phyloP scores from a whole-genome alignment of 2,888 invertebrate genomes.

The Agrochola circellaris region DNA sequence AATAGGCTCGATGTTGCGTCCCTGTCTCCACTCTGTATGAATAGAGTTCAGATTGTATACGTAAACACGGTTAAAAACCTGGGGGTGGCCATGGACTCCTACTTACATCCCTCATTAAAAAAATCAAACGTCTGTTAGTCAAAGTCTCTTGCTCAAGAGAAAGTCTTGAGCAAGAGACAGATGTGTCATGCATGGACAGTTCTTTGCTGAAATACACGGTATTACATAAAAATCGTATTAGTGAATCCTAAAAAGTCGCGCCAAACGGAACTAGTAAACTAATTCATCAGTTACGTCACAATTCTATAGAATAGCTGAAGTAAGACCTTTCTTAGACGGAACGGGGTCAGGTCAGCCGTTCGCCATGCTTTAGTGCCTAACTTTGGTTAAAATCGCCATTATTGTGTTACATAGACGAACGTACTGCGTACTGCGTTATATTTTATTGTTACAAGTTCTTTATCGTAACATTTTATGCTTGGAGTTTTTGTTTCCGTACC shows the following conservation, averaged over 20 bases:
- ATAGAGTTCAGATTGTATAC: too few species aligned
- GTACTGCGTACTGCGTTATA: conserved; percentile 55
- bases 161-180: neutral
- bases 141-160: too few species aligned
- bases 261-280: conserved; percentile 23
- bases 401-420: conserved; percentile 51
- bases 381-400: conserved; percentile 65
- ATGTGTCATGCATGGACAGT: neutral
- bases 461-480: conserved; percentile 63
- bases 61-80: too few species aligned
- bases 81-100: too few species aligned
- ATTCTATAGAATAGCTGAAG: conserved; percentile 49
- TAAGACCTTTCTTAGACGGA: conserved; percentile 65
- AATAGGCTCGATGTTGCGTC: too few species aligned
- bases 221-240: conserved; percentile 1
- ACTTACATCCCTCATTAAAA: too few species aligned
- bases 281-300: conserved; percentile 55
- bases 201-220: neutral
- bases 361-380: conserved; percentile 68
- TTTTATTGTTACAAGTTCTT: conserved; percentile 66
- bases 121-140: too few species aligned
- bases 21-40: too few species aligned
- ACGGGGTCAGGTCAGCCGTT: conserved; percentile 78
- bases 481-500: conserved; percentile 56
- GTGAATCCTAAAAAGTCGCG: conserved; percentile 32